Base-by-base conservation (phyloP, 37 sponge, comb jelly and placozoan species). In the Geodia barretti region DNA sequence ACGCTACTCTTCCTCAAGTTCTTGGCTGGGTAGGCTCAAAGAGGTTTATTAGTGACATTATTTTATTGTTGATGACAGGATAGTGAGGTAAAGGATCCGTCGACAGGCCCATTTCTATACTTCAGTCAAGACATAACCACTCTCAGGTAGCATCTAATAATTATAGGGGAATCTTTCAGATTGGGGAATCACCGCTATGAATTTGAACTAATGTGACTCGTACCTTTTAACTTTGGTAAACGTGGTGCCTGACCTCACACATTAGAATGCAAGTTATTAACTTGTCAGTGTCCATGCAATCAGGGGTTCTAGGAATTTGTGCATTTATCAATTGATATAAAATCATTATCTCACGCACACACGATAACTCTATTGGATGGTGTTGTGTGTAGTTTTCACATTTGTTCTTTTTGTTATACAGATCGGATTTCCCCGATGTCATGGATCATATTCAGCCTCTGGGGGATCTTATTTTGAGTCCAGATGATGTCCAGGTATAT, bases 401-500 rank as follows among this genome's bases (percentile, higher is more conserved):
- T 47, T 34, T 36, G 19, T 7, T 8, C 21, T 21, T 35, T 36
- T 21, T 35, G 3, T 30, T 11, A 70, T 70, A 35, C 38, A 78
- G 72, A 41, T 7, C 60, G 40, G 25, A 24, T 0, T 88, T 88
- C 34, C 83, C 77, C 29, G 73, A 82, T 29, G 63, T 88, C 25
- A 28, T 83, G 9, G 66, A 64, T 3, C 82, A 88, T 36, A 28
- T 88, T 29, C 83, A 88, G 38, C 89, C 89, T 41, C 47, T 88
- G 34, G 8, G 64, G 9, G 79, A 71, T 21, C 62, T 88, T 9
- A 83, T 88, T 31, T 59, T 88, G 20, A 88, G 83, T 41, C 39
- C 76, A 32, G 83, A 88, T 9, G 83, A 82, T 70, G 79, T 88
- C 5, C 89, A 88, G 83, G 89, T 83, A 70, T 65, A 28, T 31